These are phyloP conservation scores for Dryobates pubescens DNA, from an alignment of 2,797 vertebrate species.

Conservation along the genomic window DNA sequence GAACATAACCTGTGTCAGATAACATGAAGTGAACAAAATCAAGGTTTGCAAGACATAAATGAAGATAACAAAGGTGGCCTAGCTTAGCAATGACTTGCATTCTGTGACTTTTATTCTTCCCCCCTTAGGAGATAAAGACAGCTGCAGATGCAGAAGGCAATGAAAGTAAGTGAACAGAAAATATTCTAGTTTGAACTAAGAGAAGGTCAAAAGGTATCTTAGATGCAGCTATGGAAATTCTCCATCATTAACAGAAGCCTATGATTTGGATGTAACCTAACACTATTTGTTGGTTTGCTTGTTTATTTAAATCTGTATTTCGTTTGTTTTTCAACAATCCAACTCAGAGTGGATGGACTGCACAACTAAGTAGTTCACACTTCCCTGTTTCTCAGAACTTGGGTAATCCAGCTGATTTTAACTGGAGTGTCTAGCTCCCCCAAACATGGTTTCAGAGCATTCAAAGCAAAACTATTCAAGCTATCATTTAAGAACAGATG, in stretches of 20 bases:
- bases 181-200: not conserved
- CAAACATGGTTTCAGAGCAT: not conserved
- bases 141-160: not conserved
- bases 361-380: not conserved
- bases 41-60: not conserved
- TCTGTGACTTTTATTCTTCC: not conserved
- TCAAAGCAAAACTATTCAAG: not conserved
- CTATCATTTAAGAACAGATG: too few relatives aligned
- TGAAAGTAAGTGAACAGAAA: not conserved
- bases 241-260: not conserved
- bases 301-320: not conserved
- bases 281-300: not conserved
- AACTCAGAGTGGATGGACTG: not conserved
- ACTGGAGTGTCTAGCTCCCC: not conserved
- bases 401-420: not conserved
- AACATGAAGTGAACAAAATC: not conserved
- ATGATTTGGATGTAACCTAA: not conserved
- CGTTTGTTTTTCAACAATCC: not conserved
- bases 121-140: not conserved
- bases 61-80: not conserved
- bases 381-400: not conserved
- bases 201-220: not conserved
- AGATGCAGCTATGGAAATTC: not conserved
- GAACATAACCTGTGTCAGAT: not conserved
- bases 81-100: not conserved